Conservation (phyloP, 2,797 vertebrate genomes). For the Glyptemys insculpta region DNA sequence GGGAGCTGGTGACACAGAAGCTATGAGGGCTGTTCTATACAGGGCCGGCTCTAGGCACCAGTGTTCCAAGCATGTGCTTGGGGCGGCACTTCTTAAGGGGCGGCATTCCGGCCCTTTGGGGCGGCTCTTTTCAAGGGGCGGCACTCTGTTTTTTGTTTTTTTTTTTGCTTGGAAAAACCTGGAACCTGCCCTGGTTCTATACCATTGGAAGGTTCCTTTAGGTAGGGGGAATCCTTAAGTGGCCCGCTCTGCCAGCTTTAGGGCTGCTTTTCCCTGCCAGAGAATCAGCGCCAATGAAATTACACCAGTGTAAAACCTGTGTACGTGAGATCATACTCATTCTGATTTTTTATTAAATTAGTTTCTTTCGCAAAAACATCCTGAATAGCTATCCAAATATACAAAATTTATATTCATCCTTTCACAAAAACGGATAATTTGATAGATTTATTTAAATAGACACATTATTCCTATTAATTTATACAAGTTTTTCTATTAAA, state of each 20-base stretch:
- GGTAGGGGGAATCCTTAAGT: not conserved
- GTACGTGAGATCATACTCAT: not conserved
- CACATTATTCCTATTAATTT: slow-evolving; percentile 61
- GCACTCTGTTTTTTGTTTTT: no score
- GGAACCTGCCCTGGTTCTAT: not conserved
- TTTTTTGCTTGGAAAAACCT: no score
- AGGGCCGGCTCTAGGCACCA: no score
- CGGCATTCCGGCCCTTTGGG: no score
- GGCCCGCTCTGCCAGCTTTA: not conserved
- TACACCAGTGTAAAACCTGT: not conserved
- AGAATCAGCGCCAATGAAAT: not conserved
- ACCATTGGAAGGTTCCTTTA: not conserved
- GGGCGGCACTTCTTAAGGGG: no score
- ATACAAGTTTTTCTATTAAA: slow-evolving; percentile 54
- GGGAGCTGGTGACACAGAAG: not conserved
- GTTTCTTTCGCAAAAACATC: not conserved
- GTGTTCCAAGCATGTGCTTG: no score
- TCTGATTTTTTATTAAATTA: slow-evolving; percentile 24
- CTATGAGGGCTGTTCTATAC: not conserved
- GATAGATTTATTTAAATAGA: slow-evolving; percentile 64
- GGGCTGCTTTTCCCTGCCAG: not conserved
- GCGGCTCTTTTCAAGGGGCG: no score
- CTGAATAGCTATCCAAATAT: not conserved
- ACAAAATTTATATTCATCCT: slow-evolving; percentile 11
- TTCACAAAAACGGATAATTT: slow-evolving; percentile 55